These are phyloP conservation scores for Cisticola juncidis DNA, from an alignment of 2,113 vertebrate genomes.

Conservation along the genomic window DNA sequence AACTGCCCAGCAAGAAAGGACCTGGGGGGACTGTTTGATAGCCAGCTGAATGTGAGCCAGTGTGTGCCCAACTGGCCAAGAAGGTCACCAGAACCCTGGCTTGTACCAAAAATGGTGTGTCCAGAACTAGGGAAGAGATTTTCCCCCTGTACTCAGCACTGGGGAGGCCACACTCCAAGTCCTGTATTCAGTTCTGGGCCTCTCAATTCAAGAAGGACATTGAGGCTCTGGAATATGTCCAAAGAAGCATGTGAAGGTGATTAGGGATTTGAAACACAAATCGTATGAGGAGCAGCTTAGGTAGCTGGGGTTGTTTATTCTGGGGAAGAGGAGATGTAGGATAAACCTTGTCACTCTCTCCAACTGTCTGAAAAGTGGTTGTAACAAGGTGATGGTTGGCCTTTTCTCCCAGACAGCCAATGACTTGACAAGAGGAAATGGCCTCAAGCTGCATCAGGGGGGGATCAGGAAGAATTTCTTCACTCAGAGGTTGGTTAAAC, in stretches of 20 bases:
- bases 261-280: not conserved
- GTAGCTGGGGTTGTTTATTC: not conserved
- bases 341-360: not conserved
- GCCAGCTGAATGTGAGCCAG: not conserved
- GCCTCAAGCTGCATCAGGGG: not conserved
- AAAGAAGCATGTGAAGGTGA: not conserved
- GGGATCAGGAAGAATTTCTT: not conserved
- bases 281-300: not conserved
- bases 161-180: not conserved
- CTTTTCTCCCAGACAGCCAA: not conserved
- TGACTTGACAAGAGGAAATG: not conserved
- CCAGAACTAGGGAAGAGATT: not conserved
- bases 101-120: not conserved
- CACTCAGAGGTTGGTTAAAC: not conserved
- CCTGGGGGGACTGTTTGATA: not conserved
- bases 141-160: not conserved
- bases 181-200: not conserved
- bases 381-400: not conserved
- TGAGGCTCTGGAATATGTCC: not conserved
- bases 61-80: not conserved
- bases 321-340: not conserved
- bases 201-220: not conserved
- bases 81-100: no score
- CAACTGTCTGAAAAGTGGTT: not conserved
- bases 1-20: not conserved